Conservation (phyloP, 2,888 invertebrate species). For the Mongoloraphidia duomilia region DNA sequence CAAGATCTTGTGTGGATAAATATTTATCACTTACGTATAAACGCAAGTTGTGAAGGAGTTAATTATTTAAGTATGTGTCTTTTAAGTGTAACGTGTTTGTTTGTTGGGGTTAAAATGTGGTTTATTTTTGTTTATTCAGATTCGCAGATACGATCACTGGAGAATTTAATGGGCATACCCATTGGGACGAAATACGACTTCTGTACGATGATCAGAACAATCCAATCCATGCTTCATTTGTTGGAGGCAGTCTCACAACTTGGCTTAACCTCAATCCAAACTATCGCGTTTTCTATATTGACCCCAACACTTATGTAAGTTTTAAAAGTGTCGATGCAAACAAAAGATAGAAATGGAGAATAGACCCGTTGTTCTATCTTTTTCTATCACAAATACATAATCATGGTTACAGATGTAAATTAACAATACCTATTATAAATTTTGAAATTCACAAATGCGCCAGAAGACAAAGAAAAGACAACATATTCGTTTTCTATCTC, state of each 20-base stretch:
- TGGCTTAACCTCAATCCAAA: constrained; percentile 41
- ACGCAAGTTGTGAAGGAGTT: no score
- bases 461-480: no score
- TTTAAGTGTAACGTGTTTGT: not conserved
- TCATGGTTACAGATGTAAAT: no score
- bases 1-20: no score
- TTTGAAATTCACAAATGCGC: no score
- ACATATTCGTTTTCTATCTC: no score
- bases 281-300: constrained; percentile 58
- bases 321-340: not conserved
- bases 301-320: constrained; percentile 43
- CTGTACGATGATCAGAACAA: constrained; percentile 44
- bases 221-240: constrained; percentile 59
- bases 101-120: not conserved
- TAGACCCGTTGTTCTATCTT: no score
- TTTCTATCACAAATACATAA: no score
- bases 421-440: no score
- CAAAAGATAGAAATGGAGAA: not conserved
- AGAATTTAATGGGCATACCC: constrained; percentile 76
- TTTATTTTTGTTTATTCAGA: constrained; percentile 27
- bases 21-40: no score
- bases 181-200: constrained; percentile 59
- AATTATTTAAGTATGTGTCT: no score
- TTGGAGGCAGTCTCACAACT: constrained; percentile 65
- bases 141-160: constrained; percentile 60